Base-by-base conservation (phyloP, 2,113 vertebrate species). In the Salminus brasiliensis region DNA sequence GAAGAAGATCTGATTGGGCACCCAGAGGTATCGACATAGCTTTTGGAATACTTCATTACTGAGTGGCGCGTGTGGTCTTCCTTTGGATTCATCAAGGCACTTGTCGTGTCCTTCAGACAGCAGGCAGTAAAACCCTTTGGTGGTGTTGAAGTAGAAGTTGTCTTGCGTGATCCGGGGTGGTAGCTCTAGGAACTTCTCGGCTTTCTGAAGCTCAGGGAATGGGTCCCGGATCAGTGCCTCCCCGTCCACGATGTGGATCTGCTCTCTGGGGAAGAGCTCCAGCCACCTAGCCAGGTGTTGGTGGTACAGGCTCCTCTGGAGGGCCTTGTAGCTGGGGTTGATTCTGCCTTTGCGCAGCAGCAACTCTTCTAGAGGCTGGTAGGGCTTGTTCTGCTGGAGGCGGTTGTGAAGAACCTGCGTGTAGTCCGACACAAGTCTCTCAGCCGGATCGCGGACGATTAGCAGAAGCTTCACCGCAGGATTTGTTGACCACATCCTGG, bases 141-240 rank as follows among this genome's bases (percentile, higher is more conserved):
- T 95, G 81, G 85, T 81, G 86, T 95, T 95, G 88, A 94, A 95
- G 85, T 94, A 94, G 85, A 95, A 95, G 86, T 95, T 94, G 79
- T 80, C 70, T 0, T 90, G 89, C 63, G 84, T 89, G 68, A 95
- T 92, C 57, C 83, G 86, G 2, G 93, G 90, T 0, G 87, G 84
- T 47, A 95, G 89, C 15, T 90, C 87, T 72, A 95, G 88, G 75
- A 95, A 95, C 27, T 52, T 80, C 78, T 95, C 94, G 0, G 92
- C 93, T 25, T 89, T 89, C 29, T 88, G 92, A 74, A 95, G 90
- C 86, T 95, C 94, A 0, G 92, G 90, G 73, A 93, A 94, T 0
- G 94, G 94, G 67, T 95, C 88, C 8, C 62, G 89, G 5, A 95
- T 92, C 13, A 95, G 90, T 0, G 89, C 88, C 0, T 95, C 94